Evolutionary conservation across 2,888 invertebrate genomes (phyloP), one percentile per base, ranked within the genome.

Genomic region (Drosophila testacea): DNA sequence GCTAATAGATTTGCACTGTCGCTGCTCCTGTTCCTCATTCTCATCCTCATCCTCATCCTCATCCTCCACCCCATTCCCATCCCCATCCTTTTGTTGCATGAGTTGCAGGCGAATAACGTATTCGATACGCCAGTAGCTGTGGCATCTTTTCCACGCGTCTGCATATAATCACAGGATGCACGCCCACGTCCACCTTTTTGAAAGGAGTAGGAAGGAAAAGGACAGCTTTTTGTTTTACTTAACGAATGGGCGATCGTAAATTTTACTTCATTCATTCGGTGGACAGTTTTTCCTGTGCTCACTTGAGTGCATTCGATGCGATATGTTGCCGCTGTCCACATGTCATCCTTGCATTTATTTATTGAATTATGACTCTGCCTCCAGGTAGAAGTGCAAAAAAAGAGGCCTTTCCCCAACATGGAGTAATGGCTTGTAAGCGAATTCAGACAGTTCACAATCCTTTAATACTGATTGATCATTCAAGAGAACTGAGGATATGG

Each of bases 321-420:
- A 90, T 90, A 90, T 81, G 85, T 84, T 81, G 77, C 60, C 76
- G 76, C 82, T 89, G 90, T 90, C 88, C 83, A 83, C 84, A 79
- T 88, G 89, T 90, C 90, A 90, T 83, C 72, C 88, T 79, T 86
- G 90, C 86, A 89, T 90, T 90, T 90, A 90, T 90, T 90, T 90
- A 88, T 89, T 90, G 89, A 90, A 88, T 88, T 88, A 89, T 89
- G 88, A 82, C 83, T 78, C 61, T 76, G 76, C 62, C 48, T 41
- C 4, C 73, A 62, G 71, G 62, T 57, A 55, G 55, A 59, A 52
- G 30, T 13, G 42, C 36, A 42, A 30, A 41, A 44, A 38, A 51
- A 16, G 38, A 28, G 30, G 16, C 41, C 7, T 41, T n/a, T 7
- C 0, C 51, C 54, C 57, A 65, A 39, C 61, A 52, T 36, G 55